These are phyloP conservation scores for Planococcus citri DNA, from an alignment of 1,140 invertebrate genomes.

Conservation along the genomic window DNA sequence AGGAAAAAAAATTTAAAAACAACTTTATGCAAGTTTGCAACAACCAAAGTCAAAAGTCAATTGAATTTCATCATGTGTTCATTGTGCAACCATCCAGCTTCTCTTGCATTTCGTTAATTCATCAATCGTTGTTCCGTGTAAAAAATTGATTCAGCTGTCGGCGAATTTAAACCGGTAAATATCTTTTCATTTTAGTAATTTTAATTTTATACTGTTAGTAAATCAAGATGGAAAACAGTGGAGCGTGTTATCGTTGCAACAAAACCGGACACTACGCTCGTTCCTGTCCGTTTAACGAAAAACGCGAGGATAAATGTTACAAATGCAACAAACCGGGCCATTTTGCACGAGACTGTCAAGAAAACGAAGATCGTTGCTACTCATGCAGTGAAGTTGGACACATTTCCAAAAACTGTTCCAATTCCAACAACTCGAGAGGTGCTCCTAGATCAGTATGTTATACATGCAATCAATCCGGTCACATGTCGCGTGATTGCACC, in stretches of 20 bases:
- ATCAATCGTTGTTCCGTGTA: no score
- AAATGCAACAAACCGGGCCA: conserved; percentile 89
- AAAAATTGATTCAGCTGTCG: background rate
- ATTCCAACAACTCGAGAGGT: conserved; percentile 44
- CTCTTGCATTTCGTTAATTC: background rate
- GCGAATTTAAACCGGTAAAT: background rate
- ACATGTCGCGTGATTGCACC: conserved; percentile 81
- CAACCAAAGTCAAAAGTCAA: no score
- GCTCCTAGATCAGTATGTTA: conserved; percentile 50
- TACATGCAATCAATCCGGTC: conserved; percentile 67
- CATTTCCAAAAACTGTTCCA: conserved; percentile 79
- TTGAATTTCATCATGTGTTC: no score
- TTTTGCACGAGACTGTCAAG: conserved; percentile 81
- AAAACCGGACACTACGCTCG: conserved; percentile 72
- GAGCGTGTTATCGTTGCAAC: conserved; percentile 81
- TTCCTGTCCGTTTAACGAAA: conserved; percentile 46
- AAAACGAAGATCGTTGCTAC: conserved; percentile 68
- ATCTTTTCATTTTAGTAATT: no score
- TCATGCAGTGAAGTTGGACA: conserved; percentile 71
- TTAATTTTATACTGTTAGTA: background rate
- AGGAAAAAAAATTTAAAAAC: no score
- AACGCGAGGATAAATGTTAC: conserved; percentile 73
- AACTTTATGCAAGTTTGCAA: no score
- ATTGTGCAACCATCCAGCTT: background rate
- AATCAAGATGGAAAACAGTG: conserved; percentile 31